These are phyloP conservation scores for Xenentodon cancila DNA, from an alignment of 2,797 vertebrate species.

Conservation along the genomic window DNA sequence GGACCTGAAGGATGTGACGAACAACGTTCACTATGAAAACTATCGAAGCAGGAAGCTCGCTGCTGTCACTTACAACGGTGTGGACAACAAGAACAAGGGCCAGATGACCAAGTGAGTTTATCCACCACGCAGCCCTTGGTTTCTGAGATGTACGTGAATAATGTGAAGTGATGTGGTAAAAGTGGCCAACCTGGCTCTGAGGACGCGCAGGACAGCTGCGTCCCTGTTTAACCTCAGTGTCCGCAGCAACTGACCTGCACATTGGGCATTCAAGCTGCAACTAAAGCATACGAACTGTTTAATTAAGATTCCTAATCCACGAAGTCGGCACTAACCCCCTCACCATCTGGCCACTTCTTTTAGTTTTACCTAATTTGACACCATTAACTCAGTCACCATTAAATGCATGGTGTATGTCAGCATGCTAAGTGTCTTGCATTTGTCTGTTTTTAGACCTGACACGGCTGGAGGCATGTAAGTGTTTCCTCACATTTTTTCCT, in stretches of 20 bases:
- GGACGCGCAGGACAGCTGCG: too few relatives aligned
- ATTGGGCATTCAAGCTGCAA: too few relatives aligned
- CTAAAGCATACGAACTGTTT: too few relatives aligned
- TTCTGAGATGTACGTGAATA: too few relatives aligned
- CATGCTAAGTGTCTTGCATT: constrained; percentile 87
- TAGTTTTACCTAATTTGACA: constrained; percentile 27
- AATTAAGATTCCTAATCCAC: too few relatives aligned
- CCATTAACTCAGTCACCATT: constrained; percentile 41
- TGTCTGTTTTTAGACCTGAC: constrained; percentile 90
- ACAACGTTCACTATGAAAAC: constrained; percentile 97
- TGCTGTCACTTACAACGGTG: constrained; percentile 93
- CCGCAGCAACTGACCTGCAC: too few relatives aligned
- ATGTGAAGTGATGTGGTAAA: too few relatives aligned
- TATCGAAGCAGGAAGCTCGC: constrained; percentile 95
- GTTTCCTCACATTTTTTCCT: constrained; percentile 77
- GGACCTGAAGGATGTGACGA: constrained; percentile 96
- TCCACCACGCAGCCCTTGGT: too few relatives aligned
- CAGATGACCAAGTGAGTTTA: constrained; percentile 92
- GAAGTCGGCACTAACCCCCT: not conserved
- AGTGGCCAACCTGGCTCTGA: too few relatives aligned
- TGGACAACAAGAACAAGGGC: constrained; percentile 93
- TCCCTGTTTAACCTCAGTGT: too few relatives aligned
- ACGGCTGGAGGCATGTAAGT: constrained; percentile 93
- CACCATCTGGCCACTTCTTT: constrained; percentile 27
- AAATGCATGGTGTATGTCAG: constrained; percentile 72